Percentiles rank a stretch among this genome's conserved stretches.
phyloP scores from a whole-genome alignment of 2,888 invertebrate species.

The Catocala fraxini region DNA sequence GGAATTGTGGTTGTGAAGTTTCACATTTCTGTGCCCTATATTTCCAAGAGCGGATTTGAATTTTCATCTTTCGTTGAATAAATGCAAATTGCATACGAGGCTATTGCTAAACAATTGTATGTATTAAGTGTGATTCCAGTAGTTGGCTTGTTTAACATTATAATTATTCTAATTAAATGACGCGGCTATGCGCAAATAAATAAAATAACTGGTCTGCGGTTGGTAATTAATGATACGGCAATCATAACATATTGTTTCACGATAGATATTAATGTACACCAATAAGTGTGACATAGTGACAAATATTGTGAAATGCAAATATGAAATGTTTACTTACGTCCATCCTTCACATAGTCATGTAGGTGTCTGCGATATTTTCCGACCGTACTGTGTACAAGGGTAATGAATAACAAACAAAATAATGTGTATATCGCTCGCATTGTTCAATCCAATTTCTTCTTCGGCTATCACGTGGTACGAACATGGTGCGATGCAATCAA shows the following conservation, averaged over 20 bases:
- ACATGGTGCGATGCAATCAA: constrained; percentile 43
- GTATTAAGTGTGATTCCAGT: constrained; percentile 22
- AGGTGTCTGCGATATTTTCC: not conserved
- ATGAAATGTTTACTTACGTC: constrained; percentile 67
- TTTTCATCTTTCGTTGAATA: constrained; percentile 33
- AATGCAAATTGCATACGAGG: constrained; percentile 38
- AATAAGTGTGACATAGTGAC: no score
- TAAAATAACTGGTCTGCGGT: not conserved
- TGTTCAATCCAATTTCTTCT: constrained; percentile 45
- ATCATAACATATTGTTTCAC: not conserved
- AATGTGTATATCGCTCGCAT: constrained; percentile 46
- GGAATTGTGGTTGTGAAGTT: constrained; percentile 23
- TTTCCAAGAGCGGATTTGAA: constrained; percentile 32
- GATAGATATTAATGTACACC: no score
- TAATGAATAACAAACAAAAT: constrained; percentile 41
- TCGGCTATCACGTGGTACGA: constrained; percentile 34
- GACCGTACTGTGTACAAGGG: constrained; percentile 18
- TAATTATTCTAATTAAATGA: not conserved
- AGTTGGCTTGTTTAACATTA: not conserved
- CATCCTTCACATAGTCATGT: constrained; percentile 78
- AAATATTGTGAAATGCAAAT: not conserved
- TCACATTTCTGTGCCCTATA: constrained; percentile 21
- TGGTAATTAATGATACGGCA: not conserved
- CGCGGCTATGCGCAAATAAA: not conserved
- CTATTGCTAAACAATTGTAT: constrained; percentile 37